Evolutionary conservation across 2,797 vertebrate species (phyloP).

Genomic region (Mus minutoides): DNA sequence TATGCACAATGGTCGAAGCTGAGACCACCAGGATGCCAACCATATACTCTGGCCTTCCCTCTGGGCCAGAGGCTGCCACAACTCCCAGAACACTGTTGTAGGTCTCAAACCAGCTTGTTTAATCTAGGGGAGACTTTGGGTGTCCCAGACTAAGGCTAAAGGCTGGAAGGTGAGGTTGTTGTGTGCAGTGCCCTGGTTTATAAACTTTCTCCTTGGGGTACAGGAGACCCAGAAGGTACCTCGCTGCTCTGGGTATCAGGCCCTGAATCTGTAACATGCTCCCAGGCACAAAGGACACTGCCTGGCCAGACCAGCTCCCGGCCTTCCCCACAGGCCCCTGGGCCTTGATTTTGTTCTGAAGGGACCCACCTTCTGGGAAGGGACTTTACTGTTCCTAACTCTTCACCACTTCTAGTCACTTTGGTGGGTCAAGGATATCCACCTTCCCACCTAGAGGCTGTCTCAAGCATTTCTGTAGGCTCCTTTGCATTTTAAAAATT

Average conservation of each 20-base stretch:
- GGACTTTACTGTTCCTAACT: background rate
- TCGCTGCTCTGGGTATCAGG: background rate
- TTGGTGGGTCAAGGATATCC: background rate
- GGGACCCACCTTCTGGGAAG: background rate
- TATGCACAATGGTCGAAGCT: background rate
- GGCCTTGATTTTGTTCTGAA: background rate
- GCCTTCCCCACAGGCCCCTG: background rate
- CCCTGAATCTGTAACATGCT: background rate
- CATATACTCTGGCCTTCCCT: background rate
- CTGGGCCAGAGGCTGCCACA: too few relatives aligned
- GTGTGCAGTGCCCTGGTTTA: background rate
- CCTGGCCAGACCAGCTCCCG: background rate
- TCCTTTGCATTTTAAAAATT: conserved; percentile 62
- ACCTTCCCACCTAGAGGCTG: background rate
- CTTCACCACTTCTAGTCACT: background rate
- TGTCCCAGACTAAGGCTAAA: background rate
- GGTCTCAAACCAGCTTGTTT: background rate
- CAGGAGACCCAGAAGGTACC: accelerated
- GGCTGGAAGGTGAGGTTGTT: background rate
- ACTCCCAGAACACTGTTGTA: too few relatives aligned
- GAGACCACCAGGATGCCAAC: background rate
- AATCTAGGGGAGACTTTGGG: background rate
- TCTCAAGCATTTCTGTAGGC: background rate
- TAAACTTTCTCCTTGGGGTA: background rate
- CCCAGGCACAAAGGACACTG: background rate